phyloP scores from a whole-genome alignment of 64 coral and sea anemone species.

The Stichodactyla mertensii region DNA sequence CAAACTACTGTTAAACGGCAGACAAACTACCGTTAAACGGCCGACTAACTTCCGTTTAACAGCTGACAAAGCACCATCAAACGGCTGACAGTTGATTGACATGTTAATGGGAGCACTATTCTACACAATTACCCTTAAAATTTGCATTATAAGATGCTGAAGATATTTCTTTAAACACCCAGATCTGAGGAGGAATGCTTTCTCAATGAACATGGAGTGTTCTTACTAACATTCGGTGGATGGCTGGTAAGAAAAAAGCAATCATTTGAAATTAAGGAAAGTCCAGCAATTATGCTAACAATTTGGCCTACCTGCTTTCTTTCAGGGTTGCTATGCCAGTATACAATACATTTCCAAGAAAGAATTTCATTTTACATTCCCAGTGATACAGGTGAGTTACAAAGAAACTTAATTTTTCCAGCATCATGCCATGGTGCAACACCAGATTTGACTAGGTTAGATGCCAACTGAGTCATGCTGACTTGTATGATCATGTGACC shows the following conservation, averaged over 20 bases:
- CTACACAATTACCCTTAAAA: background rate
- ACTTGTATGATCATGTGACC: too few relatives aligned
- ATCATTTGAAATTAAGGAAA: background rate
- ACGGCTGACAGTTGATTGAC: too few relatives aligned
- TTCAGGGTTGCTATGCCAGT: conserved; percentile 74
- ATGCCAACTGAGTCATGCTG: too few relatives aligned
- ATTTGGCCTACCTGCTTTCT: background rate
- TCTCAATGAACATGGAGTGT: conserved; percentile 72
- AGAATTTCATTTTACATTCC: conserved; percentile 75
- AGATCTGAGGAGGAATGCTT: conserved; percentile 48
- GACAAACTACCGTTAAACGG: too few relatives aligned
- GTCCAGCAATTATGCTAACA: background rate
- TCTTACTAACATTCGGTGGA: conserved; percentile 61
- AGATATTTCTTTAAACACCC: background rate
- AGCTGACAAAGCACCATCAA: too few relatives aligned
- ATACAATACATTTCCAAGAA: conserved; percentile 47
- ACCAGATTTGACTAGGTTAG: too few relatives aligned
- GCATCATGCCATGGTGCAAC: too few relatives aligned
- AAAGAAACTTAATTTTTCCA: background rate
- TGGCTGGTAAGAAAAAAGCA: conserved; percentile 69
- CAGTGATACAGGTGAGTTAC: conserved; percentile 59
- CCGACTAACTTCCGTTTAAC: too few relatives aligned
- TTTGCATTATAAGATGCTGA: background rate
- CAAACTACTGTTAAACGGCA: too few relatives aligned
- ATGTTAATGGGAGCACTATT: too few relatives aligned